A percentile compares a stretch with the other conserved stretches of the same genome.
These are phyloP conservation scores for Bradypus variegatus DNA, from an alignment of 2,797 vertebrate genomes.

Conservation along the genomic window DNA sequence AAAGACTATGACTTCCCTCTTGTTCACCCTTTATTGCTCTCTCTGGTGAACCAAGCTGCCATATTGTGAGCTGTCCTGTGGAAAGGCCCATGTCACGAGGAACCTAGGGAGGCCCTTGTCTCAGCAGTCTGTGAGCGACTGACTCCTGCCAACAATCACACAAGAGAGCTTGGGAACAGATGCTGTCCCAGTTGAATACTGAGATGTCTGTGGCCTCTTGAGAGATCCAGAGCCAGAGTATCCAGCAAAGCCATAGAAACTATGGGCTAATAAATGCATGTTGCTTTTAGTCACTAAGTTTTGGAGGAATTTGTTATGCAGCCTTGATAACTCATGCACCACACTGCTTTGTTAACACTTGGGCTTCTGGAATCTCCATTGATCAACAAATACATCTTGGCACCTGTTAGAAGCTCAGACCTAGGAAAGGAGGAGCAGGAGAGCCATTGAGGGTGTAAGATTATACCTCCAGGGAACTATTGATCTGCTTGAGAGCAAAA, in stretches of 20 bases:
- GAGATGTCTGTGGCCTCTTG: too few species aligned
- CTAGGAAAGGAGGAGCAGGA: accelerated
- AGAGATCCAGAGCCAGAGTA: not conserved
- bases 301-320: not conserved
- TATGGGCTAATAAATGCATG: too few species aligned
- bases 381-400: not conserved
- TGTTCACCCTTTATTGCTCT: not conserved
- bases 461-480: not conserved
- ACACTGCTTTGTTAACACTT: accelerated
- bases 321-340: accelerated
- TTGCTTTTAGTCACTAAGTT: not conserved
- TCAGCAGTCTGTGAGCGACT: not conserved
- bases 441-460: accelerated
- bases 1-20: too few species aligned
- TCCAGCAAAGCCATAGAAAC: not conserved
- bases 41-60: not conserved
- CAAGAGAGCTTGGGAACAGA: too few species aligned
- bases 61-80: accelerated
- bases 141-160: not conserved
- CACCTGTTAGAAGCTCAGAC: not conserved
- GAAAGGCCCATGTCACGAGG: not conserved
- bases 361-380: not conserved
- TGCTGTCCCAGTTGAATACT: not conserved
- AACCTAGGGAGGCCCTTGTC: not conserved
- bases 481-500: accelerated